Evolutionary conservation across 2,113 vertebrate species (phyloP).

Genomic region (Nibea coibor): DNA sequence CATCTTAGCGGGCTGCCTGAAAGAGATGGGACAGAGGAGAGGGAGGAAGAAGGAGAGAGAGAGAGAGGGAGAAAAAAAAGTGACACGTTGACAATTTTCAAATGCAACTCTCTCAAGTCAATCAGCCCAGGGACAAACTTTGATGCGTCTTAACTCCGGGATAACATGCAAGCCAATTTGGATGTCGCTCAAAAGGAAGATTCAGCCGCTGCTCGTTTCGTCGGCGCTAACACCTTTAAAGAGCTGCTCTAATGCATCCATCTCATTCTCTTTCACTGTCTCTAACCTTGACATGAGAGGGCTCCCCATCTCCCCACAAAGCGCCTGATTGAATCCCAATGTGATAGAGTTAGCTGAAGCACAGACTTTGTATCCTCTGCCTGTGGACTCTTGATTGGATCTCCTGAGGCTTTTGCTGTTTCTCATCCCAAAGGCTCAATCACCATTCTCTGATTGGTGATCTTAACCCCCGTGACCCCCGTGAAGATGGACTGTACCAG

Average conservation of each 20-base stretch:
- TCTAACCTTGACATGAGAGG: conserved; percentile 58
- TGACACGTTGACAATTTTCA: conserved; percentile 61
- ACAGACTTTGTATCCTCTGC: conserved; percentile 38
- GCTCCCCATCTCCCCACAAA: conserved; percentile 35
- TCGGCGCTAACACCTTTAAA: conserved; percentile 38
- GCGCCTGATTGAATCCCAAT: conserved; percentile 59
- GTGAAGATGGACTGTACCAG: conserved; percentile 46
- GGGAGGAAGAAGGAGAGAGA: not conserved
- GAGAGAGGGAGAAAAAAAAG: conserved; percentile 19
- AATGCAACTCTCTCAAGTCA: conserved; percentile 51
- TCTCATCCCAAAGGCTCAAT: conserved; percentile 64
- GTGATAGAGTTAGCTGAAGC: conserved; percentile 36
- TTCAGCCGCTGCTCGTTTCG: conserved; percentile 40
- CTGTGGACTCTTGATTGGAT: conserved; percentile 60
- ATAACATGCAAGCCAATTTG: conserved; percentile 47
- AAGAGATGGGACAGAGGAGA: conserved; percentile 20
- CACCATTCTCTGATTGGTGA: conserved; percentile 70
- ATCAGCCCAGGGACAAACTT: conserved; percentile 58
- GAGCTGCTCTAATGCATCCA: conserved; percentile 44
- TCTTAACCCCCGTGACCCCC: conserved; percentile 67
- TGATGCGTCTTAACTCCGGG: conserved; percentile 52
- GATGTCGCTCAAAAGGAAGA: conserved; percentile 35
- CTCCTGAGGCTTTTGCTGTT: conserved; percentile 43
- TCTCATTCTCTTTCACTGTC: conserved; percentile 28
- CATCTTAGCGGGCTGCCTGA: conserved; percentile 32